Conservation (phyloP, 2,888 invertebrate genomes). For the Lordiphosa fenestrarum region DNA sequence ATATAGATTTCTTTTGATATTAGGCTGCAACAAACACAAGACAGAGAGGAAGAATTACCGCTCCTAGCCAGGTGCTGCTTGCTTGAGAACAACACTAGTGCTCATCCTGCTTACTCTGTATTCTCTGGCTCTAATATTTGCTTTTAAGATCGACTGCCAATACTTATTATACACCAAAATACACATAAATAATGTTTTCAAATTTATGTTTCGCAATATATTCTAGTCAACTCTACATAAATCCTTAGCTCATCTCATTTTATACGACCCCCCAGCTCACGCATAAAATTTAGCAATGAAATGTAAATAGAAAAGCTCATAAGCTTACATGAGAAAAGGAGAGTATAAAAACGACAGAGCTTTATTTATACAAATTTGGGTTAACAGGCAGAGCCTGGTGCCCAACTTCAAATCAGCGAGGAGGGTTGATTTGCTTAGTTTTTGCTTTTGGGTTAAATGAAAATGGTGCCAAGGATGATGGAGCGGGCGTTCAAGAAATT, state of each 20-base stretch:
- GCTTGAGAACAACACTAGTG: no score
- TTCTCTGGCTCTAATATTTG: no score
- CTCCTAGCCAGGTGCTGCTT: no score
- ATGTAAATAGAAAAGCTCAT: conserved; percentile 62
- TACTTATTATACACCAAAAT: no score
- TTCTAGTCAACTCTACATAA: conserved; percentile 21
- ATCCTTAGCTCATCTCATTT: neutral
- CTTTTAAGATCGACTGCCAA: no score
- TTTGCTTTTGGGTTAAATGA: conserved; percentile 13
- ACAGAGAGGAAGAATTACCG: no score
- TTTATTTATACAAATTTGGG: conserved; percentile 31
- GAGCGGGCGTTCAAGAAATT: conserved; percentile 33
- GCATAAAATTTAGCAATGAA: conserved; percentile 61
- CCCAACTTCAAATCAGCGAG: conserved; percentile 12
- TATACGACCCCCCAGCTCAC: conserved; percentile 32
- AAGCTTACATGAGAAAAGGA: conserved; percentile 39
- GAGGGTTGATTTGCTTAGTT: conserved; percentile 28
- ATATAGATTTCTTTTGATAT: no score
- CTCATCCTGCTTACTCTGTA: no score
- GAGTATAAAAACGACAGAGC: conserved; percentile 24
- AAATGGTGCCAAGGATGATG: conserved; percentile 55
- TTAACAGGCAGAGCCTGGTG: conserved; percentile 15
- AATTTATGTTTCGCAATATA: conserved; percentile 24
- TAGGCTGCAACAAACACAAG: no score
- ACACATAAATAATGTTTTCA: no score